Evolutionary conservation across 2,888 invertebrate genomes (phyloP).

Genomic region (Julus scandinavius): DNA sequence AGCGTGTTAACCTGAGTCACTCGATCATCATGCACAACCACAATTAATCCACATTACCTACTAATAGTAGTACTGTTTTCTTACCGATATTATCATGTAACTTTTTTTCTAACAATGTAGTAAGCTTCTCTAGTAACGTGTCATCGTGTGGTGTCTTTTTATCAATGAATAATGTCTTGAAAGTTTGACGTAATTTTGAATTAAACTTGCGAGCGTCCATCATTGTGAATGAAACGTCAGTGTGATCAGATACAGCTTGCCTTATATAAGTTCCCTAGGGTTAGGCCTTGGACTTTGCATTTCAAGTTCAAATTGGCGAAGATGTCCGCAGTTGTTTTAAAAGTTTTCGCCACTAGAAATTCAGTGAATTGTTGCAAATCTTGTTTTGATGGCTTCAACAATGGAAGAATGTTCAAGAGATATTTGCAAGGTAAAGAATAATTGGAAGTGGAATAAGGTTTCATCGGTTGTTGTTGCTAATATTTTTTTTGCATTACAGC

Average conservation of each 20-base stretch:
- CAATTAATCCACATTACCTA: background rate
- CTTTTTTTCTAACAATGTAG: background rate
- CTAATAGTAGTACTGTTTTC: background rate
- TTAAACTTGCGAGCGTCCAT: background rate
- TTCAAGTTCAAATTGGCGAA: background rate
- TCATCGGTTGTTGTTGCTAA: background rate
- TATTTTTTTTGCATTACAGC: slow-evolving; percentile 11
- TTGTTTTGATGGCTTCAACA: background rate
- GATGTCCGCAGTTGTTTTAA: background rate
- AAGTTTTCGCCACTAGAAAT: background rate
- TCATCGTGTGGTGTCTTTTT: slow-evolving; percentile 18
- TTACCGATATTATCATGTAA: background rate
- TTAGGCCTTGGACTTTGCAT: background rate
- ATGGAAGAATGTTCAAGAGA: slow-evolving; percentile 11
- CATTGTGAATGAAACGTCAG: background rate
- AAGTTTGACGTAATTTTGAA: slow-evolving; percentile 28
- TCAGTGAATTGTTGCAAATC: background rate
- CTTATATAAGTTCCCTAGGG: background rate
- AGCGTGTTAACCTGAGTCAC: background rate
- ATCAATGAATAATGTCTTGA: slow-evolving; percentile 37
- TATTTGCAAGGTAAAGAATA: slow-evolving; percentile 5
- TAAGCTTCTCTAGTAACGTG: slow-evolving; percentile 31
- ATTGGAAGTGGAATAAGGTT: background rate
- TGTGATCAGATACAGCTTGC: background rate
- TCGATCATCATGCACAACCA: background rate